A percentile compares a stretch with the other conserved stretches of the same genome.
phyloP scores from a whole-genome alignment of 37 sponge, comb jelly and placozoan species.

The Ianthella basta region DNA sequence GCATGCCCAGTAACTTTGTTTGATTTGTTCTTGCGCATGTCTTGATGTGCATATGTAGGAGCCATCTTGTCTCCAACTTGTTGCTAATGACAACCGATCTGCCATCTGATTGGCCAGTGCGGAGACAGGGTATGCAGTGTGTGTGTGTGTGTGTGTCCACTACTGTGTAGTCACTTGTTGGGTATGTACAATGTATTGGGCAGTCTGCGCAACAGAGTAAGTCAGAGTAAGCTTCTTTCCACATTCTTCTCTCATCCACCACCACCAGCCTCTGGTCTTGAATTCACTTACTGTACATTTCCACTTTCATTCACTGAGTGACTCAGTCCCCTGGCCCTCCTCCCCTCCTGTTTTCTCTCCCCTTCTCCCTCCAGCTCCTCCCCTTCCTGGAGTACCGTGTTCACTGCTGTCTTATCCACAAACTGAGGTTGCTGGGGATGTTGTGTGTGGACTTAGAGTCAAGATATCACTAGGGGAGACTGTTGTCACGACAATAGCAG shows the following conservation, averaged over 20 bases:
- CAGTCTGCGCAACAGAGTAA: too few relatives aligned
- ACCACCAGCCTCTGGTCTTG: too few relatives aligned
- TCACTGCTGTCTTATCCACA: slow-evolving; percentile 68
- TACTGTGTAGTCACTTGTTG: too few relatives aligned
- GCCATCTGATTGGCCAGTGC: slow-evolving; percentile 41
- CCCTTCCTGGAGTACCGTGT: slow-evolving; percentile 82
- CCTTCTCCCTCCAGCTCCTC: slow-evolving; percentile 43
- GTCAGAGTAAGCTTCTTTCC: too few relatives aligned
- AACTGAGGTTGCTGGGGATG: slow-evolving; percentile 63
- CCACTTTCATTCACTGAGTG: not conserved
- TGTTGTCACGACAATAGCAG: slow-evolving; percentile 65
- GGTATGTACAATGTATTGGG: too few relatives aligned
- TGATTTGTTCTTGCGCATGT: slow-evolving; percentile 4
- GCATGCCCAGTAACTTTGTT: not conserved
- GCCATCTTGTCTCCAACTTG: slow-evolving; percentile 52
- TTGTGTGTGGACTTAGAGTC: slow-evolving; percentile 58
- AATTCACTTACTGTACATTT: too few relatives aligned
- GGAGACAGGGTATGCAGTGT: slow-evolving; percentile 67
- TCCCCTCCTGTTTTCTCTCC: not conserved
- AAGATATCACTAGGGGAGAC: slow-evolving; percentile 74
- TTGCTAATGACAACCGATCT: slow-evolving; percentile 71
- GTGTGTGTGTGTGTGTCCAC: slow-evolving; percentile 25
- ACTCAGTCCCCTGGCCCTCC: not conserved
- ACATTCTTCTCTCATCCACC: too few relatives aligned
- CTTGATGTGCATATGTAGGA: slow-evolving; percentile 38